Percentiles rank a stretch among this genome's conserved stretches.
Conservation (phyloP, 1,140 invertebrate species). For the Dryas iulia region DNA sequence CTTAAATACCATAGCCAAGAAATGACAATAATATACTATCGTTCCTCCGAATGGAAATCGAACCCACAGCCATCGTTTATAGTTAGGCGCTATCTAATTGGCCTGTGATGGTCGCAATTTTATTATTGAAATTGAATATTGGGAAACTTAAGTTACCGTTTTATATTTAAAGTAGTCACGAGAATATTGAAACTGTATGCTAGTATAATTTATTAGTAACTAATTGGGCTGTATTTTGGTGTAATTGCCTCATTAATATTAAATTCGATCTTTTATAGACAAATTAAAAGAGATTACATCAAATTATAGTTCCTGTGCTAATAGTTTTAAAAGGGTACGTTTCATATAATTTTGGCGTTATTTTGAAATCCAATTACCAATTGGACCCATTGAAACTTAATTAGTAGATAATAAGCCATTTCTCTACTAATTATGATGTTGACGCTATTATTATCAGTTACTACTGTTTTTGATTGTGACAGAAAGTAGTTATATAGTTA, state of each 20-base stretch:
- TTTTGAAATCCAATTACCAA: conserved; percentile 11
- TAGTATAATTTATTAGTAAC: background rate
- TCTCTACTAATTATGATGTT: conserved; percentile 12
- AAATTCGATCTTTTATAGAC: conserved; percentile 6
- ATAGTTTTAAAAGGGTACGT: conserved; percentile 17
- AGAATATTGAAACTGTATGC: no score
- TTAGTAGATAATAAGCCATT: conserved; percentile 28
- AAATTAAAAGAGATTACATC: conserved; percentile 15
- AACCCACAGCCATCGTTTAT: no score
- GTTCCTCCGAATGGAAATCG: no score
- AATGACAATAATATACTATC: no score
- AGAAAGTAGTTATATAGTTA: background rate
- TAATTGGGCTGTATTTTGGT: background rate
- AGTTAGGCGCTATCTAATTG: no score
- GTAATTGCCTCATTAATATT: conserved; percentile 1
- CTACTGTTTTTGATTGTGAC: conserved; percentile 16
- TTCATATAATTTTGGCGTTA: conserved; percentile 16
- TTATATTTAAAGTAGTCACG: no score
- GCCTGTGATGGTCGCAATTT: no score
- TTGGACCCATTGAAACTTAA: conserved; percentile 25
- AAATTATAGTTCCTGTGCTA: conserved; percentile 7
- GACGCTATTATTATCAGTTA: conserved; percentile 2
- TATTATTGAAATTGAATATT: no score
- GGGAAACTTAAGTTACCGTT: background rate
- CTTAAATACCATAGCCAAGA: no score